Evolutionary conservation across 2,113 vertebrate species (phyloP), one percentile per base, ranked within the genome.

Genomic region (Poicephalus meyeri): DNA sequence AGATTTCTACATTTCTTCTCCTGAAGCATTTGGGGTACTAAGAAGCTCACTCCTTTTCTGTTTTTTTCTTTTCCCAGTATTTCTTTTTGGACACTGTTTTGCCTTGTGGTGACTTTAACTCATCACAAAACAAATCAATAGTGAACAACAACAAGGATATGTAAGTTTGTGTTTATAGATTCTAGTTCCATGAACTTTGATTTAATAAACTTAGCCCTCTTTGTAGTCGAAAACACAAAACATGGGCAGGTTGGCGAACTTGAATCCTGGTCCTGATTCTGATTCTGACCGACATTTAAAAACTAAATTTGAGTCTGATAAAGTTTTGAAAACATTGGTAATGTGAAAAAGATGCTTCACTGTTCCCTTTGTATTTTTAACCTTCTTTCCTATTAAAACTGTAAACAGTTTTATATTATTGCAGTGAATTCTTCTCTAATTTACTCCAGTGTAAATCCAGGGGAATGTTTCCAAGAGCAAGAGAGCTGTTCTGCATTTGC

Each of bases 321-420:
- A 96, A 92, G n/a, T 91, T 93, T 96, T 94, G 83, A 87, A 42
- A 95, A 88, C 74, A 87, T 21, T 73, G 26, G 78, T 93, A 95
- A 93, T 97, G 26, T 64, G 74, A 91, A 95, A 97, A 97, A 96
- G 96, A 93, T 91, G 91, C 91, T 93, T 72, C 79, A 58, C 24
- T 61, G 11, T 73, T 96, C 61, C 52, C 68, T 93, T 97, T 86
- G 85, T 93, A 42, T 95, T 93, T 93, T 89, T 93, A 92, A 92
- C 63, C 63, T 89, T 92, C 39, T 87, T 94, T 95, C 44, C 70
- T 84, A 81, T 93, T 95, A 94, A 93, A 96, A 76, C 46, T 77
- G 83, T 95, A 96, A 96, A 94, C 83, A 91, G 49, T 87, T 96
- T 94, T 79, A 53, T 95, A 89, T 95, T 96, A 88, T 88, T 95